Evolutionary conservation across 2,888 invertebrate genomes (phyloP).

Genomic region (Sesia apiformis): DNA sequence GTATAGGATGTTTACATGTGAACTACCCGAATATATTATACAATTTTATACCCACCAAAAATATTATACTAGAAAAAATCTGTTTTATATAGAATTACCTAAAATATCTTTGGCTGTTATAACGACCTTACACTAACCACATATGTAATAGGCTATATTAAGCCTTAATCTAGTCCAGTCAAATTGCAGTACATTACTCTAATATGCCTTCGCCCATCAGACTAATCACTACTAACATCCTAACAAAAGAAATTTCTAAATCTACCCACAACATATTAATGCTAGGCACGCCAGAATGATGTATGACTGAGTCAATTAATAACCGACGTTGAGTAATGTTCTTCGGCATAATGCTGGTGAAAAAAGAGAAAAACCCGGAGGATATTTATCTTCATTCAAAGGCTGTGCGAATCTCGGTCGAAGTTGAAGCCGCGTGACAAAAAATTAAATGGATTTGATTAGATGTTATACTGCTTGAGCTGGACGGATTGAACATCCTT

Average conservation of each 20-base stretch:
- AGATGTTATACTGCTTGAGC: too few species aligned
- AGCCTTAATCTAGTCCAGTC: not conserved
- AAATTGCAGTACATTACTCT: not conserved
- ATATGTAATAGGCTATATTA: too few species aligned
- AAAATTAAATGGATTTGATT: too few species aligned
- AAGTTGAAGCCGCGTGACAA: too few species aligned
- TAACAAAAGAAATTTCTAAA: constrained; percentile 9
- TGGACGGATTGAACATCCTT: too few species aligned
- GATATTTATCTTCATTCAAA: constrained; percentile 7
- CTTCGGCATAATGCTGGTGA: constrained; percentile 14
- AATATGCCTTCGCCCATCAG: not conserved
- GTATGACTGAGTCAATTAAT: constrained; percentile 24
- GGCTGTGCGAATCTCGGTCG: constrained; percentile 3
- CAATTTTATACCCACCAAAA: too few species aligned
- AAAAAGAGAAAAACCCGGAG: constrained; percentile 5
- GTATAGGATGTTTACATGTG: too few species aligned
- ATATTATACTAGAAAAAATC: too few species aligned
- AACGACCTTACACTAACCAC: too few species aligned
- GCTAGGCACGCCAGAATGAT: constrained; percentile 15
- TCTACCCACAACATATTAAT: constrained; percentile 11
- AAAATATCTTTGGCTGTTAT: too few species aligned
- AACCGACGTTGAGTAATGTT: constrained; percentile 24
- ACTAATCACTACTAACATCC: not conserved
- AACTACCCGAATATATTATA: too few species aligned
- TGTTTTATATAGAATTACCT: too few species aligned